phyloP scores from a whole-genome alignment of 1,140 invertebrate species.

The Brachionus plicatilis region DNA sequence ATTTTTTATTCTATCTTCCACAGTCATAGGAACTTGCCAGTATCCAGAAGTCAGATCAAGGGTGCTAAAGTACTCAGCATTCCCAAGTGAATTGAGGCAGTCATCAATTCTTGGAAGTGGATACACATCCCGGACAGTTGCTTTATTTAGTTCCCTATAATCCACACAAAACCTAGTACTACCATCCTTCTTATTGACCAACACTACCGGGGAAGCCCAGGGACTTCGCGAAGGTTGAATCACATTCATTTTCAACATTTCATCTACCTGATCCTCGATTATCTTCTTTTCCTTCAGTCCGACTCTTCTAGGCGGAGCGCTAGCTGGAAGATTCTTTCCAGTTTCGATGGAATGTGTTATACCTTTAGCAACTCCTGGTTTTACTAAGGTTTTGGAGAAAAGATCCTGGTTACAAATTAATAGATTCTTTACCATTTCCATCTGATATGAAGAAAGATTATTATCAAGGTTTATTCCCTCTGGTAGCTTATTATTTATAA shows the following conservation, averaged over 20 bases:
- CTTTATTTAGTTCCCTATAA: conserved; percentile 41
- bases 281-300: background rate
- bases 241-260: conserved; percentile 40
- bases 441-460: background rate
- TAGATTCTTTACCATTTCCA: background rate
- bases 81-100: conserved; percentile 40
- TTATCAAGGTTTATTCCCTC: background rate
- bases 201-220: conserved; percentile 25
- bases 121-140: conserved; percentile 40
- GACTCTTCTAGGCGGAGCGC: background rate
- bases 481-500: background rate
- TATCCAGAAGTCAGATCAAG: conserved; percentile 51
- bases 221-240: conserved; percentile 39
- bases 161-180: conserved; percentile 11
- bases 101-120: conserved; percentile 42
- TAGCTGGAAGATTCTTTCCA: background rate
- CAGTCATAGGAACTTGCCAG: conserved; percentile 47
- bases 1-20: conserved; percentile 44
- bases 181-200: conserved; percentile 29
- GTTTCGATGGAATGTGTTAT: background rate
- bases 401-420: background rate
- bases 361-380: background rate
- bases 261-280: background rate
- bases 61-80: conserved; percentile 33
- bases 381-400: background rate